A percentile compares a stretch with the other conserved stretches of the same genome.
Evolutionary conservation across 2,113 vertebrate species (phyloP).

Genomic region (Hyaena hyaena): DNA sequence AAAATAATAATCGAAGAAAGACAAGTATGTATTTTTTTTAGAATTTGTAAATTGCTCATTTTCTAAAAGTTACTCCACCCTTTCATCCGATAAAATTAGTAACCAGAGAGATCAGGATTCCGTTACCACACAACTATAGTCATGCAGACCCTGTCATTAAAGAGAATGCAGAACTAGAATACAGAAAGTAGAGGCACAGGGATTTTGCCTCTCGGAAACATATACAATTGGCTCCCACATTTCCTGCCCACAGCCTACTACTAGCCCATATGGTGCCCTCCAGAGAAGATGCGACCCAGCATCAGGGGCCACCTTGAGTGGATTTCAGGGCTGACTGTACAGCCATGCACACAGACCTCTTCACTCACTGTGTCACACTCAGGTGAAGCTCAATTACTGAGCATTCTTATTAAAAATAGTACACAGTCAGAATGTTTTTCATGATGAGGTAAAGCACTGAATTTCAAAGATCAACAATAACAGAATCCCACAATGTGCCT

Average conservation of each 20-base stretch:
- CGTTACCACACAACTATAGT: background rate
- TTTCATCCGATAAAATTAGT: background rate
- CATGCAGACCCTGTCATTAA: background rate
- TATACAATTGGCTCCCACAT: background rate
- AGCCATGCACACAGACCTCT: background rate
- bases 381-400: background rate
- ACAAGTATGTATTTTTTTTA: background rate
- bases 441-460: background rate
- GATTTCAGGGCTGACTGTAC: background rate
- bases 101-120: background rate
- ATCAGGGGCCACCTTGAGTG: background rate
- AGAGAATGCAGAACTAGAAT: background rate
- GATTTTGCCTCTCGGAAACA: background rate
- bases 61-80: background rate
- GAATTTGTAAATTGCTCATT: background rate
- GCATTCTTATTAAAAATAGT: background rate
- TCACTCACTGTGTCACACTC: background rate
- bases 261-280: background rate
- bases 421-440: background rate
- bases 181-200: background rate
- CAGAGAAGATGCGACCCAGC: background rate
- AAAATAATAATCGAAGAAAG: background rate
- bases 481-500: background rate
- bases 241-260: background rate
- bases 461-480: background rate